Evolutionary conservation across 1,140 invertebrate genomes (phyloP), one percentile per base, ranked within the genome.

Genomic region (Papilio polyxenes): DNA sequence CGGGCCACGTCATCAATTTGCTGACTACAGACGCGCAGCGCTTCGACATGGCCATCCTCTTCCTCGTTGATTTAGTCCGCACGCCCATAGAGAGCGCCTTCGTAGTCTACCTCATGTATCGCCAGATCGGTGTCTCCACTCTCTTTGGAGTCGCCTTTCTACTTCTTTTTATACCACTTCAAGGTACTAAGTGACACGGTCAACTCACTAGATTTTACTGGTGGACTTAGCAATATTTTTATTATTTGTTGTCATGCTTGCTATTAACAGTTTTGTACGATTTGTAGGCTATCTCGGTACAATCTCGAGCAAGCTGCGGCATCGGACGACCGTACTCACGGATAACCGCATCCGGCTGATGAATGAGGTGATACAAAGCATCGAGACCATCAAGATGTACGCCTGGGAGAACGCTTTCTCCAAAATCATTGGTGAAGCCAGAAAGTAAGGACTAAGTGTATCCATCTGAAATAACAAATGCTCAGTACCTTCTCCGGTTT

Each of bases 321-420:
- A 91, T 6, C 92, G 94, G 85, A 95, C 95, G 0, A 95, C 95
- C 1, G 87, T 95, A 31, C 89, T 95, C 15, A 98, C 98, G 0
- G 98, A 98, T 93, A 96, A 98, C 86, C 93, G 98, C n/a, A 97
- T 98, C 0, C 95, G 97, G 72, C 88, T 98, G 9, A 98, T 98
- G 95, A 98, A 97, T 89, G 98, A 98, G 89, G 97, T 98, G 15
- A 96, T 98, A 20, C 95, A 95, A 65, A 97, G 96, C n/a, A 97
- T 97, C 40, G 96, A 97, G 83, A 96, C 96, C 2, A 98, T 97
- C 44, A 99, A 99, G 94, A 98, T 99, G 98, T 98, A 98, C 88
- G 96, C 97, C 0, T 98, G 98, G 98, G 98, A 98, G 90, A 96
- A 96, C 81, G 97, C 97, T 0, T 98, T 98, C 89, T 96, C 96